Conservation (phyloP, 1,140 invertebrate species). For the Camponotus floridanus region DNA sequence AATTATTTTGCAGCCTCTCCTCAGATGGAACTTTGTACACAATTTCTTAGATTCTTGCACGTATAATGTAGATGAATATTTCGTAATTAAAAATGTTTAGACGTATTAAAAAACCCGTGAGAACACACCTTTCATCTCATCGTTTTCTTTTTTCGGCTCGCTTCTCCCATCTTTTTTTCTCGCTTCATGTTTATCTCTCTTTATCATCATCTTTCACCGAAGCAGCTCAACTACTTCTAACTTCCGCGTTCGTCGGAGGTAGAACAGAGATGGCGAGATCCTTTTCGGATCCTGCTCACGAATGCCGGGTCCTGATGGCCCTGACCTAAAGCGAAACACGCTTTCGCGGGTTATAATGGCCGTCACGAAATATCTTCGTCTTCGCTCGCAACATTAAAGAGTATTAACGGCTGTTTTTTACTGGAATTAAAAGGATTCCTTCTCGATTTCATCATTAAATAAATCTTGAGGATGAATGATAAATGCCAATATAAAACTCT, state of each 20-base stretch:
- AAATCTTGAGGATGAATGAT: constrained; percentile 1
- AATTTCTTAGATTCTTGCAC: background rate
- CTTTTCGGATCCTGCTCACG: constrained; percentile 47
- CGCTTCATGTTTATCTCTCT: background rate
- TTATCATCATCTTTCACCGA: constrained; percentile 7
- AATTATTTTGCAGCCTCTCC: background rate
- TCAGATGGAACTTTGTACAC: background rate
- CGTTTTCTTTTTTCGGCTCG: constrained; percentile 1
- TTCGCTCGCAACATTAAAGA: constrained; percentile 35
- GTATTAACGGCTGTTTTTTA: constrained; percentile 4
- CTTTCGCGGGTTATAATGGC: constrained; percentile 56
- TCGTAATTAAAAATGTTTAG: background rate
- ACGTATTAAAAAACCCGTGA: background rate
- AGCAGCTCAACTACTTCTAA: constrained; percentile 19
- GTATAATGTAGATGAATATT: no score
- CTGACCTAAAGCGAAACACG: constrained; percentile 55
- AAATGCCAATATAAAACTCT: background rate
- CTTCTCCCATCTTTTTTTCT: background rate
- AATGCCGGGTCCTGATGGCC: constrained; percentile 49
- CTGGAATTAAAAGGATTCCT: constrained; percentile 8
- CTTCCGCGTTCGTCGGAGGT: constrained; percentile 42
- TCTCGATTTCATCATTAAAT: background rate
- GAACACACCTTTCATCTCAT: background rate
- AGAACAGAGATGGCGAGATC: constrained; percentile 37
- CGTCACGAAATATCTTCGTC: constrained; percentile 33